These are phyloP conservation scores for Lasius platythorax DNA, from an alignment of 2,888 invertebrate species.

Conservation along the genomic window DNA sequence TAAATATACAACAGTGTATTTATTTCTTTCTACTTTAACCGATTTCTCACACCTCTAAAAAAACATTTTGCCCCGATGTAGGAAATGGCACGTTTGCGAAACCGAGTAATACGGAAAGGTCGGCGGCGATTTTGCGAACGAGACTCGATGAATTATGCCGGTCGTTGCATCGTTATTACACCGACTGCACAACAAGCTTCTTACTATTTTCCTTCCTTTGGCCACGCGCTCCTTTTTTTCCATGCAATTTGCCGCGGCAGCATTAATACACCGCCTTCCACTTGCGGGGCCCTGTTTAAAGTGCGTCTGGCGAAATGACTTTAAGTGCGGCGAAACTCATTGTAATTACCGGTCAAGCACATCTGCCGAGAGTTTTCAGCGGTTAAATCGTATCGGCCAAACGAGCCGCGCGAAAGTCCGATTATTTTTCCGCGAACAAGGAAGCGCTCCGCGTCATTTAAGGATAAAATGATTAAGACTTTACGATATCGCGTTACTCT, in stretches of 20 bases:
- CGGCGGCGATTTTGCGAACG: neutral
- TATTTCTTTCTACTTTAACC: neutral
- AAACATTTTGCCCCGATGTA: neutral
- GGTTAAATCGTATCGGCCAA: conserved; percentile 11
- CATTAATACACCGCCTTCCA: conserved; percentile 62
- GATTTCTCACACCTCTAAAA: neutral
- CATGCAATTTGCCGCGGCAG: conserved; percentile 65
- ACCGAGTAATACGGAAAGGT: neutral
- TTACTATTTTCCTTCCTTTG: conserved; percentile 33
- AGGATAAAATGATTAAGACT: neutral
- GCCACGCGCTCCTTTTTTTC: neutral
- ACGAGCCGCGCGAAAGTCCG: conserved; percentile 17
- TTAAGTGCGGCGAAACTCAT: conserved; percentile 49
- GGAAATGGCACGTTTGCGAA: neutral
- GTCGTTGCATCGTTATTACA: conserved; percentile 21
- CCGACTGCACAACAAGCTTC: neutral
- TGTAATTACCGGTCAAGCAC: conserved; percentile 54
- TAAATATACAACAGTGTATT: neutral
- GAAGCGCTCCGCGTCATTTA: neutral
- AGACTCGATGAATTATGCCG: conserved; percentile 49
- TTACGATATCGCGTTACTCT: neutral
- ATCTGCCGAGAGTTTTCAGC: conserved; percentile 29
- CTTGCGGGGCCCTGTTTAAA: conserved; percentile 57
- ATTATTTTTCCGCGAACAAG: neutral
- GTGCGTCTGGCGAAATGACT: conserved; percentile 55